Conservation (phyloP, 1,140 invertebrate genomes). For the Bombus fervidus region DNA sequence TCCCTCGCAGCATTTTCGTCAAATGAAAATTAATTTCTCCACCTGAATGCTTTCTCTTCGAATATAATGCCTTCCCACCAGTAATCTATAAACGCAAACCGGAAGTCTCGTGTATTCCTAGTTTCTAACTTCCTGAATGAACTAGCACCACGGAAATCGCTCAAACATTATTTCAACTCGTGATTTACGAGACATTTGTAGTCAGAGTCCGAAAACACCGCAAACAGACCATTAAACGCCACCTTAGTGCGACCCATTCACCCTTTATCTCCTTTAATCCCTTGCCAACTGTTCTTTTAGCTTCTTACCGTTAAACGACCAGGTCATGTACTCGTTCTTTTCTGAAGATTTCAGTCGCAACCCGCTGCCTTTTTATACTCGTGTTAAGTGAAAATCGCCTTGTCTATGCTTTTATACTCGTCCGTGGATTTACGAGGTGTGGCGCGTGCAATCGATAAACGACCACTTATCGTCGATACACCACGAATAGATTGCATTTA, state of each 20-base stretch:
- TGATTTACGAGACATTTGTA: background rate
- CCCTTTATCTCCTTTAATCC: background rate
- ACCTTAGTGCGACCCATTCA: background rate
- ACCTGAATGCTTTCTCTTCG: background rate
- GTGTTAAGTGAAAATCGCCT: background rate
- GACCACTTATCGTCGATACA: background rate
- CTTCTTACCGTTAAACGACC: background rate
- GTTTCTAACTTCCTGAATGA: background rate
- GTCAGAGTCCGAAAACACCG: too few relatives aligned
- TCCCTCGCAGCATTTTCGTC: too few relatives aligned
- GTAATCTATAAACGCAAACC: background rate
- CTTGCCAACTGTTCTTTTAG: too few relatives aligned
- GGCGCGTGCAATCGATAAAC: background rate
- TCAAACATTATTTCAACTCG: background rate
- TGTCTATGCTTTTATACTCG: conserved; percentile 28
- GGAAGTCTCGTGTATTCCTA: background rate
- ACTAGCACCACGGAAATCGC: background rate
- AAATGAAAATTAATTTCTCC: background rate
- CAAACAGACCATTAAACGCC: background rate
- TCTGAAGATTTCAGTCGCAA: background rate
- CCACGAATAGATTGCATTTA: background rate
- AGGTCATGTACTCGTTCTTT: background rate
- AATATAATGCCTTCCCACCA: background rate
- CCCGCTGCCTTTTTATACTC: background rate
- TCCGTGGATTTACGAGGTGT: background rate